Base-by-base conservation (phyloP, 2,113 vertebrate species). In the Loxodonta africana region DNA sequence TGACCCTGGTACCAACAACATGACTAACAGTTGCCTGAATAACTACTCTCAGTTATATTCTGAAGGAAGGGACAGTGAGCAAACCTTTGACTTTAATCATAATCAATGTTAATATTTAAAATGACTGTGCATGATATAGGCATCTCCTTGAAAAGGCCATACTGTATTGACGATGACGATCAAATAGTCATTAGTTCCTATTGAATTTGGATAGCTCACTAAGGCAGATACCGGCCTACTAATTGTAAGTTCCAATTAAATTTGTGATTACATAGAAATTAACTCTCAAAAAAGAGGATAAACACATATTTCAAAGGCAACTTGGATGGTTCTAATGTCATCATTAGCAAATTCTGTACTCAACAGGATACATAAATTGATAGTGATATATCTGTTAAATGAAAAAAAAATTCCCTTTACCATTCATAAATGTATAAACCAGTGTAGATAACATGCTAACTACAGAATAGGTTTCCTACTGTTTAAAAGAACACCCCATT, bases 121-220 rank as follows among this genome's bases (percentile, higher is more conserved):
- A 92, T 82, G 46, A 78, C 65, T 94, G 21, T 92, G 33, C 12
- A 90, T 74, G n/a, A 67, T 63, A 94, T 30, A 96, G 30, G 14
- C 78, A 85, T 95, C 82, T 97, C 48, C 67, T 92, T 81, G 78
- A 90, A 86, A 93, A 95, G 62, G 57, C 73, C 73, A 85, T 95
- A 94, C 76, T 84, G 69, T 95, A 96, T 95, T 98, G 85, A 98
- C 95, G 78, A 94, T 83, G n/a, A 69, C 84, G 92, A 97, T 95
- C 77, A 95, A 95, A 96, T 90, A 93, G 15, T 44, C 78, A 95
- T 95, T 96, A 94, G 67, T 78, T 41, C 28, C 23, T 96, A 89
- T 65, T 97, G 87, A 95, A 97, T 97, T 84, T 73, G 82, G 60
- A 96, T 91, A 53, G 88, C 78, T 96, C 57, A 81, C 85, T 86